phyloP scores from a whole-genome alignment of 2,888 invertebrate genomes.

The Drosophila hamatofila region DNA sequence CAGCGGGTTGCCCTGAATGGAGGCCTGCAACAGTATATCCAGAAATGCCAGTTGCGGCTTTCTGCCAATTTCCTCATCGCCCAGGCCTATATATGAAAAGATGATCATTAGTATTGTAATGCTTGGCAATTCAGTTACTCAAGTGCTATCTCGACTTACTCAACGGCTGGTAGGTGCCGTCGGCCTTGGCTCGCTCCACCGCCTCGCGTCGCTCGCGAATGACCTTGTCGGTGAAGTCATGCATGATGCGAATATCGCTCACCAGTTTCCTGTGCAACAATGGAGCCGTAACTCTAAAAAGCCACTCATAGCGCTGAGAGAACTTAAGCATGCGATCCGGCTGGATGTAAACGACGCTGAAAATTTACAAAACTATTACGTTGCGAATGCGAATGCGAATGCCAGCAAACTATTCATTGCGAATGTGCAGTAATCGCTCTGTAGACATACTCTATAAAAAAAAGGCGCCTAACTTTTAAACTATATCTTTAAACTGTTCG shows the following conservation, averaged over 20 bases:
- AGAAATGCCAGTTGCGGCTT: conserved; percentile 88
- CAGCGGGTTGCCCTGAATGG: conserved; percentile 86
- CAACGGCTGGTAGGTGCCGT: conserved; percentile 62
- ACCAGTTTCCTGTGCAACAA: conserved; percentile 51
- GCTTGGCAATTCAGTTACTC: neutral
- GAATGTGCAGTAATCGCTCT: neutral
- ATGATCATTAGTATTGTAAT: neutral
- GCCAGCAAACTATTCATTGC: neutral
- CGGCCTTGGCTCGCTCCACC: conserved; percentile 59
- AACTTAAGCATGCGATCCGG: conserved; percentile 72
- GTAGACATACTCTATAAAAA: neutral
- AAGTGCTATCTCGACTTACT: conserved; percentile 50
- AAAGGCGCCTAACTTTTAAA: neutral
- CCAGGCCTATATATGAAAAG: conserved; percentile 42
- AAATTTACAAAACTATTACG: conserved; percentile 4
- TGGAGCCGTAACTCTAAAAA: conserved; percentile 69
- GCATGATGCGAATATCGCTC: conserved; percentile 67
- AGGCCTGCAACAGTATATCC: conserved; percentile 88
- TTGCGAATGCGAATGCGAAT: neutral
- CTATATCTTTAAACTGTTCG: neutral
- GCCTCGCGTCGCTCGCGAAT: conserved; percentile 68
- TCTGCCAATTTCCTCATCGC: conserved; percentile 84
- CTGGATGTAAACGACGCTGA: conserved; percentile 70
- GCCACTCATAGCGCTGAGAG: conserved; percentile 71
- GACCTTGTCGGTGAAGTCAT: conserved; percentile 76